Conservation (phyloP, 2,113 vertebrate genomes). For the pig (Sus scrofa) region T2T-Sscrofa CM000820.6:105163001-105163500, state of each 20-base stretch:
- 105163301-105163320: background rate
- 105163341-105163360: background rate
- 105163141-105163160: background rate
- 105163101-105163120: background rate
- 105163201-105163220: background rate
- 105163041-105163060: too few species aligned
- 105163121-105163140: background rate
- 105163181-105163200: background rate
- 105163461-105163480: background rate
- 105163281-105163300: background rate
- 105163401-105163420: background rate
- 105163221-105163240: background rate
- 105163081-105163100: background rate
- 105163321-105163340: background rate
- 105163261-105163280: background rate
- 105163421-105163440: background rate
- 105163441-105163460: background rate
- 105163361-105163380: background rate
- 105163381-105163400: background rate
- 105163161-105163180: background rate
- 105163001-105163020: too few species aligned
- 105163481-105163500: conserved; percentile 41
- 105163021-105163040: too few species aligned
- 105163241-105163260: background rate
- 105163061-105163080: too few species aligned